Base-by-base conservation (phyloP, 1,140 invertebrate species). In the Solenopsis invicta region DNA sequence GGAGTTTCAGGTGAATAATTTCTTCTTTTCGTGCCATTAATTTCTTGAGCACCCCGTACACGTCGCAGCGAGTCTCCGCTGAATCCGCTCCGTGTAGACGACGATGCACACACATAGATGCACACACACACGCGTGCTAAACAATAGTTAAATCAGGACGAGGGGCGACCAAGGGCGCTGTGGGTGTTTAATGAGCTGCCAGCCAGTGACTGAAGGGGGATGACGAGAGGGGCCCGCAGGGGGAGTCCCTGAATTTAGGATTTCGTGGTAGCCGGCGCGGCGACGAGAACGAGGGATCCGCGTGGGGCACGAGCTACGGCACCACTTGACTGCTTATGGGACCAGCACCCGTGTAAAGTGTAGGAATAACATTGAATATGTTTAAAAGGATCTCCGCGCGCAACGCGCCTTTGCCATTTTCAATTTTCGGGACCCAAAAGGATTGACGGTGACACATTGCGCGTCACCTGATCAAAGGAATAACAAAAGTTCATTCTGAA, bases 131-230 rank as follows among this genome's bases (percentile, higher is more conserved):
- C 89, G 84, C 48, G 45, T 56, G 76, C 91, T 93, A 93, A 93
- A 94, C 93, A 94, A 94, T 94, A 93, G 94, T 93, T 93, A 94
- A 94, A 94, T 94, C 93, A 94, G 93, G 91, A 89, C 92, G 90
- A 90, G 87, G 89, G 92, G 87, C 78, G 91, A 77, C 76, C 86
- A 87, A 91, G 92, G 93, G 90, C 92, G 88, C 93, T 93, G 94
- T 94, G 94, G 94, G 94, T 94, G 94, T 95, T 95, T 95, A 95
- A 95, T 95, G 94, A 95, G 94, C 94, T 94, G 93, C 93, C 92
- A 91, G 92, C 69, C 89, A 91, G 92, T 92, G 90, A 91, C 91
- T 91, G 88, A 91, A 77, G 74, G 85, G 85, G 89, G 84, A 72
- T 71, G 66, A 76, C 50, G 50, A 59, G 37, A 74, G 87, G 80